These are phyloP conservation scores for Nesidiocoris tenuis DNA, from an alignment of 2,888 invertebrate species.

Conservation along the genomic window DNA sequence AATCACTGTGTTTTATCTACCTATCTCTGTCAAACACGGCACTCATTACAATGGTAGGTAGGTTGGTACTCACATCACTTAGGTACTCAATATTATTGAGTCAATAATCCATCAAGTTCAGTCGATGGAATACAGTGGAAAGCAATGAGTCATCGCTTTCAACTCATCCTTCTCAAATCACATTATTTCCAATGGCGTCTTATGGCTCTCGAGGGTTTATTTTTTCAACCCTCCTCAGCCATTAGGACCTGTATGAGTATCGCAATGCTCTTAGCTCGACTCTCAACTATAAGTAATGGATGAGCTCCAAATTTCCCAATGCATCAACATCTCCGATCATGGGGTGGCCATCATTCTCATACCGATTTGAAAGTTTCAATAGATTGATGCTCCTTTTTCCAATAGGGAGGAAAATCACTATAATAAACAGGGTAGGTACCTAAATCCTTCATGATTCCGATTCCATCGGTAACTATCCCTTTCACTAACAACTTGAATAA, in stretches of 20 bases:
- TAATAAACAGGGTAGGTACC: too few relatives aligned
- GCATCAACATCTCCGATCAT: background rate
- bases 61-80: too few relatives aligned
- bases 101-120: too few relatives aligned
- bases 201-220: background rate
- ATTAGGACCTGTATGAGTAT: background rate
- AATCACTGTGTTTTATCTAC: too few relatives aligned
- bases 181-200: background rate
- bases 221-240: background rate
- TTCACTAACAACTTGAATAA: too few relatives aligned
- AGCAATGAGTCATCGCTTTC: background rate
- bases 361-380: background rate
- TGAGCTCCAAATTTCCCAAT: background rate
- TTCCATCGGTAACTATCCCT: too few relatives aligned
- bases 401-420: too few relatives aligned
- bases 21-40: too few relatives aligned
- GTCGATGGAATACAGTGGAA: background rate
- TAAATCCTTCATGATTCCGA: too few relatives aligned
- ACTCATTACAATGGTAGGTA: too few relatives aligned
- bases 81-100: too few relatives aligned
- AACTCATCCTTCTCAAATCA: background rate
- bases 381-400: too few relatives aligned
- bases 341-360: background rate
- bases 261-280: background rate
- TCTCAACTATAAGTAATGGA: background rate